Percentiles rank a stretch among this genome's conserved stretches.
phyloP scores from a whole-genome alignment of 1,140 invertebrate genomes.

The Habropoda laboriosa region DNA sequence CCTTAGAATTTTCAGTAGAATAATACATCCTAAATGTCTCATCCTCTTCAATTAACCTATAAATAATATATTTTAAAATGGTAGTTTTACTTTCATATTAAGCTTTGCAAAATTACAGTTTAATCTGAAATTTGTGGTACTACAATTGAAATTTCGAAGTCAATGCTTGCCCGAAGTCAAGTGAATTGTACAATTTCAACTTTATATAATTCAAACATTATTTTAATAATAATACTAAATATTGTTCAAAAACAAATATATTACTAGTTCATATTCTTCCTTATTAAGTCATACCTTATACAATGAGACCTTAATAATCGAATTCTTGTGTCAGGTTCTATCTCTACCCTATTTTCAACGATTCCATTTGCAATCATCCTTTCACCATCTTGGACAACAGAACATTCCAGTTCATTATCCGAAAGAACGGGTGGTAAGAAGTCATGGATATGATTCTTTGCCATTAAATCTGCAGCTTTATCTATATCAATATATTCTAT shows the following conservation, averaged over 20 bases:
- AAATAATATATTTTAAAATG: background rate
- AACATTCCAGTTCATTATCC: slow-evolving; percentile 85
- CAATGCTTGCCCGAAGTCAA: too few relatives aligned
- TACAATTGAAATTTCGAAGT: too few relatives aligned
- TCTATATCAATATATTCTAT: slow-evolving; percentile 88
- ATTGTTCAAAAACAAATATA: too few relatives aligned
- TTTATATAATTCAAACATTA: too few relatives aligned
- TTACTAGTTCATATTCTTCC: too few relatives aligned
- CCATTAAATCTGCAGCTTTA: slow-evolving; percentile 92
- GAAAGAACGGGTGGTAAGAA: slow-evolving; percentile 92
- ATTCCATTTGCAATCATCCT: slow-evolving; percentile 85
- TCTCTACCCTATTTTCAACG: slow-evolving; percentile 85
- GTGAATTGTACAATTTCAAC: too few relatives aligned
- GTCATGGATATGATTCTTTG: slow-evolving; percentile 91
- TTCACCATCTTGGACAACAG: slow-evolving; percentile 87
- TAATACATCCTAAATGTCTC: slow-evolving; percentile 87
- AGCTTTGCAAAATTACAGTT: too few relatives aligned
- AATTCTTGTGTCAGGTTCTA: slow-evolving; percentile 87
- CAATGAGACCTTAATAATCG: slow-evolving; percentile 88
- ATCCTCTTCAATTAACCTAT: slow-evolving; percentile 86
- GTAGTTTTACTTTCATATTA: background rate
- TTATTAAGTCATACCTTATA: slow-evolving; percentile 81
- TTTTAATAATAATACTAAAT: too few relatives aligned
- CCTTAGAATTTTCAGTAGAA: slow-evolving; percentile 90
- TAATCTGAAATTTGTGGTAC: too few relatives aligned